Percentiles rank a stretch among this genome's conserved stretches.
Conservation (phyloP, 2,797 vertebrate genomes). For the Myotis daubentonii region DNA sequence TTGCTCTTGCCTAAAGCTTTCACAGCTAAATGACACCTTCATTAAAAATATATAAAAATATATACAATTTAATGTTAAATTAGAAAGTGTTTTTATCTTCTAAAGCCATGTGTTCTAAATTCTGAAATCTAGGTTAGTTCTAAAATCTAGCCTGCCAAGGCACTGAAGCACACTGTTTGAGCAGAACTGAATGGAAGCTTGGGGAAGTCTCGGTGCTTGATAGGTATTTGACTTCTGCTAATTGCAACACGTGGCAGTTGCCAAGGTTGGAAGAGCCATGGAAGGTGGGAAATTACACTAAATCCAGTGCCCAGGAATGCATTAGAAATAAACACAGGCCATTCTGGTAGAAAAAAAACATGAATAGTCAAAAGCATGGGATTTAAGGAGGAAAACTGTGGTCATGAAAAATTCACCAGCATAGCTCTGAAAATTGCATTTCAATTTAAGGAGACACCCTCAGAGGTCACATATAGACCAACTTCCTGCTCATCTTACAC, state of each 20-base stretch:
- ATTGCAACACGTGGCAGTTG: not conserved
- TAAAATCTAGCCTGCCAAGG: not conserved
- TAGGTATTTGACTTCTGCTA: not conserved
- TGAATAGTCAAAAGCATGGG: not conserved
- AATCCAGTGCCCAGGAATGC: conserved; percentile 34
- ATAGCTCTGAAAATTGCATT: not conserved
- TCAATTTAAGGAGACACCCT: not conserved
- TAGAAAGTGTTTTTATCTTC: not conserved
- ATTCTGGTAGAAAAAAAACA: not conserved
- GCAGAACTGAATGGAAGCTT: not conserved
- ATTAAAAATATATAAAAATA: not conserved
- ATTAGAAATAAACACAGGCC: not conserved
- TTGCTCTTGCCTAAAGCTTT: not conserved
- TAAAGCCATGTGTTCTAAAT: not conserved
- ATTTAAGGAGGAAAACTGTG: not conserved
- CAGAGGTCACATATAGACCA: not conserved
- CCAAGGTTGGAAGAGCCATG: not conserved
- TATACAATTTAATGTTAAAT: not conserved
- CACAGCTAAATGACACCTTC: not conserved
- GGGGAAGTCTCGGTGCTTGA: not conserved
- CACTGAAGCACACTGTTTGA: not conserved
- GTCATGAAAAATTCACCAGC: not conserved
- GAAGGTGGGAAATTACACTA: not conserved
- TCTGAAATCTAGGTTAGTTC: not conserved
- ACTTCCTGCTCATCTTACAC: not conserved